Percentiles rank a stretch among this genome's conserved stretches.
phyloP scores from a whole-genome alignment of 2,113 vertebrate species.

The Bambusicola thoracicus region DNA sequence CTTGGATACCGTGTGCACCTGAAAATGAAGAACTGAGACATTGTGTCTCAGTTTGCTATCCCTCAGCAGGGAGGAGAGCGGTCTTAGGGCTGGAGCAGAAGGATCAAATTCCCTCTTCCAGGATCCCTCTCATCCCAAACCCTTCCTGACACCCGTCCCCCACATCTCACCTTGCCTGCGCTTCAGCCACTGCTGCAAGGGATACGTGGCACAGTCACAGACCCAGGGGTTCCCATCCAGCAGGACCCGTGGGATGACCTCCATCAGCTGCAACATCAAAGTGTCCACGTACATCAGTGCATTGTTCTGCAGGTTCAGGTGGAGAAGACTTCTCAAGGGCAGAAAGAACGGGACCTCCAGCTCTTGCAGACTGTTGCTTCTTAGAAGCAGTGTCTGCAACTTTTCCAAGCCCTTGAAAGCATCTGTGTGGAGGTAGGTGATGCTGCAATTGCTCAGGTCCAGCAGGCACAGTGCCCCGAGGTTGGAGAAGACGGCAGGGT shows the following conservation, averaged over 20 bases:
- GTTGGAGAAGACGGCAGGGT: constrained; percentile 72
- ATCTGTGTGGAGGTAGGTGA: constrained; percentile 45
- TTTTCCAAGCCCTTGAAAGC: constrained; percentile 63
- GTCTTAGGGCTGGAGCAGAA: neutral
- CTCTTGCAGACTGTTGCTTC: constrained; percentile 56
- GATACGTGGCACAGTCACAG: fast-evolving
- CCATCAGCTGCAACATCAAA: constrained; percentile 15
- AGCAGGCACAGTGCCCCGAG: constrained; percentile 41
- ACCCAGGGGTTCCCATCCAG: constrained; percentile 50
- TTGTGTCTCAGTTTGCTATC: neutral
- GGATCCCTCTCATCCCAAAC: fast-evolving
- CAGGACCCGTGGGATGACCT: neutral
- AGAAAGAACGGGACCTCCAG: constrained; percentile 15
- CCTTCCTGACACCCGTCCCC: fast-evolving
- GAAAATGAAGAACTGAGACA: neutral
- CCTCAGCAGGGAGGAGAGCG: neutral
- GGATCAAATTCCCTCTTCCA: neutral
- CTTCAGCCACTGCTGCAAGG: constrained; percentile 46
- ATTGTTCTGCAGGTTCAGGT: constrained; percentile 66
- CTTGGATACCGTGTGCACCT: neutral
- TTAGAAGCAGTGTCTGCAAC: constrained; percentile 65
- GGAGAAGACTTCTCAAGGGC: constrained; percentile 27
- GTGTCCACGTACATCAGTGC: neutral
- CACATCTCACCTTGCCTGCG: neutral
- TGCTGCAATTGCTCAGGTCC: constrained; percentile 73